phyloP scores from a whole-genome alignment of 2,113 vertebrate species.

The Xyrauchen texanus region DNA sequence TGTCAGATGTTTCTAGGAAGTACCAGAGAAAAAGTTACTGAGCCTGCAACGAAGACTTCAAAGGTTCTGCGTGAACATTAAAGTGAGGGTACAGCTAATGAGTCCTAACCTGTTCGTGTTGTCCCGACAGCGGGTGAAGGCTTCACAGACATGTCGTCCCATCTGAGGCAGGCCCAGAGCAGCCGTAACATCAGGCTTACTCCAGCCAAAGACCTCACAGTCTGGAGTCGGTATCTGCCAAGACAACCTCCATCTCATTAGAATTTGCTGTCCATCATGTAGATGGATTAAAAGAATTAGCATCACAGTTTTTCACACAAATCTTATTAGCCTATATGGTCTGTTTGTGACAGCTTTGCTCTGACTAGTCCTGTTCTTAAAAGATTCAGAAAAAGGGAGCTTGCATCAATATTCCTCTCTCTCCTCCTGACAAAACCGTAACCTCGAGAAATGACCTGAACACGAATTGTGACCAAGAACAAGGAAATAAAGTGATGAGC shows the following conservation, averaged over 20 bases:
- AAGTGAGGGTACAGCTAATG: not conserved
- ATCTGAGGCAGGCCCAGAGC: conserved; percentile 93
- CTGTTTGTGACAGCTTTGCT: too few species aligned
- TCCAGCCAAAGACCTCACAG: conserved; percentile 91
- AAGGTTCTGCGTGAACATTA: not conserved
- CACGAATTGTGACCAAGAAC: too few species aligned
- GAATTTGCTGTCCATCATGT: not conserved
- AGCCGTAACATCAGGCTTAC: conserved; percentile 96
- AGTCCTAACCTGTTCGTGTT: conserved; percentile 87
- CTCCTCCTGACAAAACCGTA: too few species aligned
- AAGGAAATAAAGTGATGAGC: too few species aligned
- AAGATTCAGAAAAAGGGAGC: too few species aligned
- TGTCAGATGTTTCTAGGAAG: conserved; percentile 91
- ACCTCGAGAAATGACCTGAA: too few species aligned
- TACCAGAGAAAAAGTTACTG: conserved; percentile 44
- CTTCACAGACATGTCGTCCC: conserved; percentile 99
- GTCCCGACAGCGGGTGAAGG: conserved; percentile 90
- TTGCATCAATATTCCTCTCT: too few species aligned
- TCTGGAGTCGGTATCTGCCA: conserved; percentile 92
- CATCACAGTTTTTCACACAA: too few species aligned
- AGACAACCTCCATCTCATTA: conserved; percentile 5
- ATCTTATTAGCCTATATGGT: too few species aligned
- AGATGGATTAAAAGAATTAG: too few species aligned
- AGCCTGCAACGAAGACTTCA: not conserved
- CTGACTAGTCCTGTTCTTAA: too few species aligned